Base-by-base conservation (phyloP, 2,797 vertebrate genomes). In the Staurois parvus region DNA sequence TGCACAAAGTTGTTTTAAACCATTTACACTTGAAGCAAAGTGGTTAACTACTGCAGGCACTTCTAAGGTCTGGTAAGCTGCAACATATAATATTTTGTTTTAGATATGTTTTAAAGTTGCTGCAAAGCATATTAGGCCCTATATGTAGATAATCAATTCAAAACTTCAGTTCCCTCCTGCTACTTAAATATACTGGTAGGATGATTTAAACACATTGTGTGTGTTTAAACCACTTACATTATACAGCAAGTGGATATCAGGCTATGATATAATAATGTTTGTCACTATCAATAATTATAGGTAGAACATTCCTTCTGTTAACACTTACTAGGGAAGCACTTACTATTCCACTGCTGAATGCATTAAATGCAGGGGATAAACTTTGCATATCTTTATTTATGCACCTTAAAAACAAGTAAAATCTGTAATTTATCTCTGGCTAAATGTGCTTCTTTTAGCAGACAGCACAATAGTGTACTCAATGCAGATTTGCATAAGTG, bases 401-500 rank as follows among this genome's bases (percentile, higher is more conserved):
- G 29, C 64, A 48, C 26, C 5, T 52, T 69, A 37, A 77, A 29
- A 83, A 83, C 24, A 76, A 48, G 72, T 26, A 69, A 76, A 77
- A 69, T 70, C 29, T 68, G 29, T 67, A 76, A 83, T 32, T 48
- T 67, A 52, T 83, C 26, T 83, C 3, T 40, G 45, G 64, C 73
- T 52, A 76, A 84, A 70, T 69, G 62, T 34, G 74, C 42, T 77
- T 84, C 42, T 76, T 68, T 76, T 52, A 52, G 81, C 73, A 76
- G 34, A 76, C 66, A 37, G 26, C 45, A 32, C 32, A 28, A 83
- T 52, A 48, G 56, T 29, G 37, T 40, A 6, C 21, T 75, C 59
- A 70, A 56, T 42, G 66, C 67, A n/a, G 11, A 79, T 85, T 85
- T 79, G 83, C 68, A 85, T 85, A 79, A 72, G 52, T 64, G 52